Conservation (phyloP, 2,888 invertebrate species). For the Alloplasta piceator region DNA sequence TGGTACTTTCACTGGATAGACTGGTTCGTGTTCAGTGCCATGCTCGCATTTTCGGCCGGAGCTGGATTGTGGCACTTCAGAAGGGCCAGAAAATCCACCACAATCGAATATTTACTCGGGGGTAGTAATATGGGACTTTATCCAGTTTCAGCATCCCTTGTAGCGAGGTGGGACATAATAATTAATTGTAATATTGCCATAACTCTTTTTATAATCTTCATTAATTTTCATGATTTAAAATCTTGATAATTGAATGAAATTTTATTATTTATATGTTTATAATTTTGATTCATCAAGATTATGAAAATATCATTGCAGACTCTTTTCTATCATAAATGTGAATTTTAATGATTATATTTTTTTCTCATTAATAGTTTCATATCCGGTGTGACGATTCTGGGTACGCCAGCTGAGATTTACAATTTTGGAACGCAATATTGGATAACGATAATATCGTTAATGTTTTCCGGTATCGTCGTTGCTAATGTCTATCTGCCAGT, state of each 20-base stretch:
- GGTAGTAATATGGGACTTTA: constrained; percentile 90
- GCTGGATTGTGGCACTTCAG: constrained; percentile 90
- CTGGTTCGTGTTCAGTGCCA: constrained; percentile 89
- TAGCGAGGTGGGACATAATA: constrained; percentile 88
- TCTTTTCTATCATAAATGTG: not conserved
- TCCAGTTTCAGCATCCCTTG: constrained; percentile 93
- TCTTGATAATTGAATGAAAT: not conserved
- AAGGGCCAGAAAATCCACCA: constrained; percentile 86
- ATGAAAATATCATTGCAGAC: not conserved
- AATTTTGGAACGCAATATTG: constrained; percentile 94
- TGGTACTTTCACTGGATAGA: constrained; percentile 84
- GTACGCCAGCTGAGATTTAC: constrained; percentile 94
- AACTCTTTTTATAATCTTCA: not conserved
- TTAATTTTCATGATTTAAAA: not conserved
- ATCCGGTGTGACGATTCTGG: constrained; percentile 94
- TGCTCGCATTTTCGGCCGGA: constrained; percentile 89
- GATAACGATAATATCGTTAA: constrained; percentile 89
- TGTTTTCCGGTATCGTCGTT: constrained; percentile 88
- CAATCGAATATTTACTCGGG: constrained; percentile 90
- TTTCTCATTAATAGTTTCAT: constrained; percentile 87
- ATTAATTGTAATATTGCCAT: constrained; percentile 4
- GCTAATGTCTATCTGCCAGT: constrained; percentile 91
- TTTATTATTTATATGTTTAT: not conserved
- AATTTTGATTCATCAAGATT: too few species aligned
- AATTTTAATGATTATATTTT: not conserved